A percentile compares a stretch with the other conserved stretches of the same genome.
Conservation (phyloP, 2,888 invertebrate genomes). For the Pachydiplax longipennis region DNA sequence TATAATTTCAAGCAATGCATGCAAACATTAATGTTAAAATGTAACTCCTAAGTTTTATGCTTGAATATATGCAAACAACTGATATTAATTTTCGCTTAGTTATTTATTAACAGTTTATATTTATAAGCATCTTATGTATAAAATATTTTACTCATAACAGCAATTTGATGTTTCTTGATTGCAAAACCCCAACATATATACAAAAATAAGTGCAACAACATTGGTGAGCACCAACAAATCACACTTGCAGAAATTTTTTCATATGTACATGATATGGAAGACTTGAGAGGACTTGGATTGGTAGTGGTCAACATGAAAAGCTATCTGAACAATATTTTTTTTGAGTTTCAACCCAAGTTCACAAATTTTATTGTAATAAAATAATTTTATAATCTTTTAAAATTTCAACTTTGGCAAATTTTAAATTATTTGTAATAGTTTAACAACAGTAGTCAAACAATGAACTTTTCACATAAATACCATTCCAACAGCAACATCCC, state of each 20-base stretch:
- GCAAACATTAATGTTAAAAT: too few species aligned
- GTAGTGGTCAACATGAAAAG: conserved; percentile 40
- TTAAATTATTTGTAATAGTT: background rate
- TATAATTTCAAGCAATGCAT: too few species aligned
- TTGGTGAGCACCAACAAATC: conserved; percentile 12
- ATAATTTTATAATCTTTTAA: background rate
- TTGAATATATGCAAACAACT: too few species aligned
- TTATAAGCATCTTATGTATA: conserved; percentile 41
- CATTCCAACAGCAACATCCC: conserved; percentile 13
- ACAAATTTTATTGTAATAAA: background rate
- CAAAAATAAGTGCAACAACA: conserved; percentile 42
- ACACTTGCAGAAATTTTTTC: conserved; percentile 17
- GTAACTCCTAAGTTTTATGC: too few species aligned
- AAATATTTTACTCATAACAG: conserved; percentile 44
- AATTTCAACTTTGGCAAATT: background rate
- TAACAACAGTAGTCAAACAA: background rate
- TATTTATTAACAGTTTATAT: conserved; percentile 40
- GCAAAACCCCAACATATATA: conserved; percentile 44
- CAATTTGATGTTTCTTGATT: conserved; percentile 37
- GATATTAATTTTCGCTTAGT: background rate
- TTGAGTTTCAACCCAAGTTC: background rate
- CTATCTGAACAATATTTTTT: background rate
- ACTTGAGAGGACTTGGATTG: conserved; percentile 31
- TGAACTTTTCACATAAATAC: conserved; percentile 11
- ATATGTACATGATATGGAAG: conserved; percentile 43